phyloP scores from a whole-genome alignment of 2,113 vertebrate genomes.

The Leucosticte australis region DNA sequence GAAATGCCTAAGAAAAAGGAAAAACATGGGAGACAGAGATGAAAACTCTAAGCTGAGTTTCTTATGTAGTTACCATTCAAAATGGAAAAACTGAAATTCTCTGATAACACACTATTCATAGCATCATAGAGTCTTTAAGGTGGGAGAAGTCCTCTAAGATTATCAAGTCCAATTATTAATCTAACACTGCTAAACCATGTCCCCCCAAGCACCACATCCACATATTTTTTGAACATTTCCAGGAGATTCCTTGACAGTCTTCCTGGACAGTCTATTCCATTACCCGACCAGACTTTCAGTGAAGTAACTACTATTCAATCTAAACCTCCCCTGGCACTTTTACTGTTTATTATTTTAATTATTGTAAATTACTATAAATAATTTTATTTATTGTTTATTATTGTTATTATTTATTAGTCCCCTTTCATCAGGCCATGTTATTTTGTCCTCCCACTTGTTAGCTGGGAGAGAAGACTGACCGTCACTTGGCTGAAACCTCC shows the following conservation, averaged over 20 bases:
- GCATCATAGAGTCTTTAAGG: not conserved
- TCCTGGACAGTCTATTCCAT: not conserved
- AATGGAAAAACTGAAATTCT: not conserved
- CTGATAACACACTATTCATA: not conserved
- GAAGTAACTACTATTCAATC: not conserved
- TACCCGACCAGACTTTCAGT: not conserved
- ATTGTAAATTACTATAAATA: not conserved
- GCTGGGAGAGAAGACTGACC: not conserved
- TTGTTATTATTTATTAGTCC: not conserved
- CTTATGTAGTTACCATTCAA: not conserved
- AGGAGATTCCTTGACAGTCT: not conserved
- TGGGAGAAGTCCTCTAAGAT: not conserved
- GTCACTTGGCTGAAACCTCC: not conserved
- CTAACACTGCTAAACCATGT: not conserved
- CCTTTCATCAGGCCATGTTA: not conserved
- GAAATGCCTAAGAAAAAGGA: not conserved
- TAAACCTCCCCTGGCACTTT: not conserved
- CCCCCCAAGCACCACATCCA: not conserved
- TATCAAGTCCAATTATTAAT: not conserved
- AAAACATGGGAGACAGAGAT: not conserved
- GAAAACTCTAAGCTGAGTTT: not conserved
- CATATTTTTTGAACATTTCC: not conserved
- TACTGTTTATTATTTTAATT: not conserved
- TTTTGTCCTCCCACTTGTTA: not conserved
- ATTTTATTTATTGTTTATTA: not conserved